These are phyloP conservation scores for Ferrisia virgata DNA, from an alignment of 2,888 invertebrate genomes.

Conservation along the genomic window DNA sequence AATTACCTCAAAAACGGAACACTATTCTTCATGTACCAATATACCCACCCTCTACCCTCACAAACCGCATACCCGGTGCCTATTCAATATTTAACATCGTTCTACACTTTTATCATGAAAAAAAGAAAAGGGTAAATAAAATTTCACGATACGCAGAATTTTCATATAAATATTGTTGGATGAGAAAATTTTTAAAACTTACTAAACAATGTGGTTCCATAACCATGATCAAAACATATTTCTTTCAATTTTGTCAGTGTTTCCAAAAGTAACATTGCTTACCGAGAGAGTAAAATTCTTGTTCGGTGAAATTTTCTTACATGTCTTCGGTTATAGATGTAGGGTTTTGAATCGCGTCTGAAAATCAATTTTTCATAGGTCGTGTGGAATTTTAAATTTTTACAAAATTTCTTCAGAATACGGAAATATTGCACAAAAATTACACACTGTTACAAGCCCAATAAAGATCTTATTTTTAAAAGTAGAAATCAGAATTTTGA, in stretches of 20 bases:
- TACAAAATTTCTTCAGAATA: background rate
- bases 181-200: no score
- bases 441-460: background rate
- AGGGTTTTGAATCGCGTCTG: background rate
- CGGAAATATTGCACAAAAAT: background rate
- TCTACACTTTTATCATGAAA: no score
- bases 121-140: no score
- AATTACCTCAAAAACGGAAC: no score
- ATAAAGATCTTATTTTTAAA: background rate
- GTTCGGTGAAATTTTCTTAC: constrained; percentile 27
- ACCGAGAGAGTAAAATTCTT: constrained; percentile 8
- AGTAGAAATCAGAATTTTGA: background rate
- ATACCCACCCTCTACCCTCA: no score
- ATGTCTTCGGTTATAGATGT: constrained; percentile 23
- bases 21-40: no score
- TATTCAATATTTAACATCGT: no score
- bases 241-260: background rate
- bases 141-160: no score
- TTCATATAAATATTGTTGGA: no score
- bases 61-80: no score
- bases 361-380: constrained; percentile 18
- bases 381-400: constrained; percentile 19
- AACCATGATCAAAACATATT: constrained; percentile 2
- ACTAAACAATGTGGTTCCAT: no score
- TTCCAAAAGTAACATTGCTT: background rate